Evolutionary conservation across 2,888 invertebrate species (phyloP).

Genomic region (Eupithecia pulchellata): DNA sequence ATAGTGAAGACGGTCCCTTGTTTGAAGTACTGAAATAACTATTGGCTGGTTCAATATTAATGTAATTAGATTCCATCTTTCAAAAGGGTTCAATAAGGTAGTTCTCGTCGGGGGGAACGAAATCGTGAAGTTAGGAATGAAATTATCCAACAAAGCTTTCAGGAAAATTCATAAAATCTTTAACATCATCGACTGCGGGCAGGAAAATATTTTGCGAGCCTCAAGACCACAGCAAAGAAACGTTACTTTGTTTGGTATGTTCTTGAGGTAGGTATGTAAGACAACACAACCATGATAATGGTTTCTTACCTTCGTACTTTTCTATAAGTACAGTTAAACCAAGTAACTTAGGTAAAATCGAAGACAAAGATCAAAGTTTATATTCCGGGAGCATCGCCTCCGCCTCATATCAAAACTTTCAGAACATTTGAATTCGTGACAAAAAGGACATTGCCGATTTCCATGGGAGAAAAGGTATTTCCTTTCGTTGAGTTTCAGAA

Average conservation of each 20-base stretch:
- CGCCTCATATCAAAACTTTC: constrained; percentile 33
- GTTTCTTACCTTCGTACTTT: not conserved
- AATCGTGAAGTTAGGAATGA: constrained; percentile 1
- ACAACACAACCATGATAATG: not conserved
- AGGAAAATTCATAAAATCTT: constrained; percentile 11
- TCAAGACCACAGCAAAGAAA: constrained; percentile 1
- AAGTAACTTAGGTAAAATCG: not conserved
- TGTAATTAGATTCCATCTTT: not conserved
- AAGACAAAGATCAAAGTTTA: constrained; percentile 36
- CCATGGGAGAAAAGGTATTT: constrained; percentile 38
- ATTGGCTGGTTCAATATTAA: not conserved
- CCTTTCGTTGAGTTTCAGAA: constrained; percentile 52
- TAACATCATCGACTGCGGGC: constrained; percentile 12
- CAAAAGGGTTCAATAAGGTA: too few relatives aligned
- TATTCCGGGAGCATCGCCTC: constrained; percentile 25
- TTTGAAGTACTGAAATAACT: not conserved
- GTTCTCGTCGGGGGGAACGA: too few relatives aligned
- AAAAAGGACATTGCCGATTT: constrained; percentile 40
- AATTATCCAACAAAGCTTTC: constrained; percentile 21
- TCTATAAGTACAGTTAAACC: too few relatives aligned
- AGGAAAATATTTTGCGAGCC: constrained; percentile 23
- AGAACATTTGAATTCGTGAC: constrained; percentile 27
- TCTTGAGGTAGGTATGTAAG: not conserved
- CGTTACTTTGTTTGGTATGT: not conserved
- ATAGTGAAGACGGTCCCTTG: not conserved